Base-by-base conservation (phyloP, 2,888 invertebrate species). In the Liodrosophila aerea region DNA sequence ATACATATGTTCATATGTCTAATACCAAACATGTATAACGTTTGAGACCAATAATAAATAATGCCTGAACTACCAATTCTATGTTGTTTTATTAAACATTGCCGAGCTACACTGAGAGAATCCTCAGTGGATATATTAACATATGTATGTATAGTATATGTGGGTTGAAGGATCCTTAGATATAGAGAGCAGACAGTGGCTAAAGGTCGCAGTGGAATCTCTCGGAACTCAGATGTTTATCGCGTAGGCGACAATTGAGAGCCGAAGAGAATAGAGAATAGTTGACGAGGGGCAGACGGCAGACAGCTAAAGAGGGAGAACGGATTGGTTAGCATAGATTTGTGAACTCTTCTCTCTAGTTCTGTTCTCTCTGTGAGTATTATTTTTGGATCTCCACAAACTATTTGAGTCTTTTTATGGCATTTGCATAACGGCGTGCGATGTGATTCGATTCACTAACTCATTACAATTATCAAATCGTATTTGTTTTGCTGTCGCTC, bases 1-100 rank as follows among this genome's bases (percentile, higher is more conserved):
- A 77, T 77, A 76, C 82, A 82, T 80, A 80, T 77, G 83, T 76
- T 80, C 50, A 74, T 72, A 18, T 16, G 16, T 39, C n/a, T 62
- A 57, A 64, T 16, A 18, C 39, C n/a, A 65, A 69, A 56, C 57
- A 58, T 76, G 76, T 76, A 77, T 63, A 60, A 63, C 44, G 51
- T 22, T 70, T 76, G 69, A 80, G 76, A 83, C 65, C 65, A 65
- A 76, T 56, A 84, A 78, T 81, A 83, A 78, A 81, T 64, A 58
- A 64, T 69, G 63, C 66, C 59, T 69, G 63, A 73, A 72, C 60
- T 76, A 39, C 47, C 59, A 52, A 58, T 74, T 64, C 61, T 33
- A 60, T 73, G 84, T 81, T 84, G 84, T 78, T 78, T 78, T 78
- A 84, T 78, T 78, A 71, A 80, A 61, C 61, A 64, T 65, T 64